Conservation (phyloP, 2,888 invertebrate genomes). For the Orchesellides sinensis region DNA sequence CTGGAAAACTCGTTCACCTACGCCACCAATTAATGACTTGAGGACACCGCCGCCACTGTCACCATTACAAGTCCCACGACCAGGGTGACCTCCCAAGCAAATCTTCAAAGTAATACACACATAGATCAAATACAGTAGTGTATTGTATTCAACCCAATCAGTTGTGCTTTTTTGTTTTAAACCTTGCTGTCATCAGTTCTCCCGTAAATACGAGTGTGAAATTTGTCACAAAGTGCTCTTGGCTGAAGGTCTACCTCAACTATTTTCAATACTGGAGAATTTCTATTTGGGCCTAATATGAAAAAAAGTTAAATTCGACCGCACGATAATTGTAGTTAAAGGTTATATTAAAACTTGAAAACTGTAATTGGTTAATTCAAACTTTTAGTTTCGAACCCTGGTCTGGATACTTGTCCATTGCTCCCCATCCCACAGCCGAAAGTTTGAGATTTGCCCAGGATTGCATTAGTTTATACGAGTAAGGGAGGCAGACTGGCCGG, state of each 20-base stretch:
- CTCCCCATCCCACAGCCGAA: slow-evolving; percentile 68
- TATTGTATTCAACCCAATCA: slow-evolving; percentile 53
- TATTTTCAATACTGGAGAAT: slow-evolving; percentile 47
- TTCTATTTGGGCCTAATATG: background rate
- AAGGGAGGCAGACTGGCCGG: slow-evolving; percentile 67
- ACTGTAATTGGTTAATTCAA: background rate
- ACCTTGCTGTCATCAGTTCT: background rate
- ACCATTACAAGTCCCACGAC: slow-evolving; percentile 63
- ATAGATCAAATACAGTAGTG: background rate
- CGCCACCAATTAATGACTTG: slow-evolving; percentile 5
- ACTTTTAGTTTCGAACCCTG: background rate
- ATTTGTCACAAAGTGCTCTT: slow-evolving; percentile 65
- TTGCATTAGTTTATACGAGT: slow-evolving; percentile 56
- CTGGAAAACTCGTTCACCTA: slow-evolving; percentile 62
- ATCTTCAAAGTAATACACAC: slow-evolving; percentile 41
- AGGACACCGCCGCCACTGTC: slow-evolving; percentile 66
- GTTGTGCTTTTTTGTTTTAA: background rate
- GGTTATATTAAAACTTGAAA: background rate
- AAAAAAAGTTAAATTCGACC: background rate
- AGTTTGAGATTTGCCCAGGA: slow-evolving; percentile 62
- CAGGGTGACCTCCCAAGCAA: slow-evolving; percentile 68
- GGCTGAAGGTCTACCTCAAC: slow-evolving; percentile 62
- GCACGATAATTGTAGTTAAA: too few relatives aligned
- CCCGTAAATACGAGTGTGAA: slow-evolving; percentile 57
- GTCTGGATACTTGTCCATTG: slow-evolving; percentile 51